These are phyloP conservation scores for Ranitomeya imitator DNA, from an alignment of 2,113 vertebrate species.

Conservation along the genomic window DNA sequence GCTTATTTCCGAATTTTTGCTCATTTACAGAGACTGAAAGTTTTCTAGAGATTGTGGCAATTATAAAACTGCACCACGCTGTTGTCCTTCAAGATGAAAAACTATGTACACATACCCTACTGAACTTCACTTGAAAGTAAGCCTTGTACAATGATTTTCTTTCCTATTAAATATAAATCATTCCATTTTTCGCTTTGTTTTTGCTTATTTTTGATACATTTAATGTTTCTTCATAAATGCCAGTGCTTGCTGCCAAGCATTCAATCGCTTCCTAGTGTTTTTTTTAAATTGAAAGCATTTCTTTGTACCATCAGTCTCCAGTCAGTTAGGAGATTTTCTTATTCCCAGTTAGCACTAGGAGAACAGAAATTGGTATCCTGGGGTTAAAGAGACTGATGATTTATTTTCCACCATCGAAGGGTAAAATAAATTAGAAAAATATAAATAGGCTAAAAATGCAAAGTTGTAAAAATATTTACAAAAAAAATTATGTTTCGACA, in stretches of 20 bases:
- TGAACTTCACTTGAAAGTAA: constrained; percentile 42
- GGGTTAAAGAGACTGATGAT: constrained; percentile 47
- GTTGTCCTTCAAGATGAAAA: constrained; percentile 53
- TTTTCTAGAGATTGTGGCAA: constrained; percentile 32
- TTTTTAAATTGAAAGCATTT: constrained; percentile 44
- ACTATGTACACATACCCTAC: constrained; percentile 20
- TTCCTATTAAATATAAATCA: constrained; percentile 46
- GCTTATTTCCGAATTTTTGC: background rate
- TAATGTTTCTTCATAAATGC: constrained; percentile 43
- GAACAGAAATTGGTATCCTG: constrained; percentile 48
- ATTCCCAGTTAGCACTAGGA: constrained; percentile 31
- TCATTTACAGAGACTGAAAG: background rate
- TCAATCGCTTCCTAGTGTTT: constrained; percentile 40
- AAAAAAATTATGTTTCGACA: background rate
- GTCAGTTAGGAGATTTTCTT: constrained; percentile 44
- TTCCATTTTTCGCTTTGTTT: constrained; percentile 34
- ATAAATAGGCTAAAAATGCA: constrained; percentile 13
- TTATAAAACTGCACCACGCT: constrained; percentile 22
- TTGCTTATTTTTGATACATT: constrained; percentile 49
- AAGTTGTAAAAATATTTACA: background rate
- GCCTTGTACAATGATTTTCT: constrained; percentile 24
- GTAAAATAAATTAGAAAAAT: constrained; percentile 22
- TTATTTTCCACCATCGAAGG: constrained; percentile 28
- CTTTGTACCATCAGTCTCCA: constrained; percentile 41
- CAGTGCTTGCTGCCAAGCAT: constrained; percentile 11